Conservation (phyloP, 1,140 invertebrate species). For the Apocrypta bakeri region DNA sequence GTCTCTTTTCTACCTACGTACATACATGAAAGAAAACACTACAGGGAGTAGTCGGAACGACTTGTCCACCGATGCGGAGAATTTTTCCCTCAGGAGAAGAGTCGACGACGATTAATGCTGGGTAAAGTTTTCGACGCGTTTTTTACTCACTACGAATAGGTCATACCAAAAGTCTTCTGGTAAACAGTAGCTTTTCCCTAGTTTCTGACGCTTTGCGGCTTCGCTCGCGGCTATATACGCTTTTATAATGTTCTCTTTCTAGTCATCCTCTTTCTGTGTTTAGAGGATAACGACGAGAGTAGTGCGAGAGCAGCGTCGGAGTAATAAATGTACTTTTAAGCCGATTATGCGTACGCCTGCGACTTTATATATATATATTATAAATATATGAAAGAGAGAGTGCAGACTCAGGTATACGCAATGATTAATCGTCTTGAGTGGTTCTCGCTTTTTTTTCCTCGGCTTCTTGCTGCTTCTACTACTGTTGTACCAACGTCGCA, state of each 20-base stretch:
- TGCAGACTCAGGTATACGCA: background rate
- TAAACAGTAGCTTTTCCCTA: slow-evolving; percentile 5
- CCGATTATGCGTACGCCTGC: slow-evolving; percentile 23
- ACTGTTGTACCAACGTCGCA: no score
- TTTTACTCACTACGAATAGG: background rate
- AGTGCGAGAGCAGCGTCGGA: background rate
- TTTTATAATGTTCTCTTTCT: background rate
- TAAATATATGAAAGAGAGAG: background rate
- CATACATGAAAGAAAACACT: background rate
- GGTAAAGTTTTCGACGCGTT: background rate
- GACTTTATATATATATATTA: background rate
- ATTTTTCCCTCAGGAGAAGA: background rate
- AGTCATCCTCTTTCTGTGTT: background rate
- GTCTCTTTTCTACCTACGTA: background rate
- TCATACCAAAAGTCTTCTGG: background rate
- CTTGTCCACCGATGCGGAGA: background rate
- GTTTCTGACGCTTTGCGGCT: background rate
- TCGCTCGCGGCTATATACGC: background rate
- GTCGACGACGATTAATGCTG: background rate
- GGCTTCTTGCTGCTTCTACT: background rate
- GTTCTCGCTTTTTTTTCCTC: background rate
- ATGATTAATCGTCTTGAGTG: slow-evolving; percentile 34
- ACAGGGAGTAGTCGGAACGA: background rate
- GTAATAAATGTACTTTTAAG: slow-evolving; percentile 41
- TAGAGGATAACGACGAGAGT: background rate